Conservation (phyloP, 2,888 invertebrate species). For the Chrysodeixis includens region DNA sequence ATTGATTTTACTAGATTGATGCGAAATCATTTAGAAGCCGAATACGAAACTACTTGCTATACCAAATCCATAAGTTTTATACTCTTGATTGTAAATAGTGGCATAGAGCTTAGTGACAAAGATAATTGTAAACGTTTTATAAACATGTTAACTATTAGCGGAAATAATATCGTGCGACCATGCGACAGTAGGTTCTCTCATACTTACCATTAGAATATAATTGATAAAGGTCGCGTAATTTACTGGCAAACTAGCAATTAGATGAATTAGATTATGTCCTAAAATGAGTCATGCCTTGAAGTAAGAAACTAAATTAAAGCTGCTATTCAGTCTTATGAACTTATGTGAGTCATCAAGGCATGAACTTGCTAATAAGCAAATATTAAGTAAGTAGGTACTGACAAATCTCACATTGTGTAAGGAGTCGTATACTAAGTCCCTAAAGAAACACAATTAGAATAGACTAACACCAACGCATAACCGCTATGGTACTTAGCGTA, state of each 20-base stretch:
- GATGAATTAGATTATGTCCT: slow-evolving; percentile 1
- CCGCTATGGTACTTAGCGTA: too few species aligned
- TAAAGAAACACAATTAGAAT: too few species aligned
- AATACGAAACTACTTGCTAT: too few species aligned
- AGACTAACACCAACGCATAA: too few species aligned
- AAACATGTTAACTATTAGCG: neutral
- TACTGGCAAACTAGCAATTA: neutral
- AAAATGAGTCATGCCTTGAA: slow-evolving; percentile 1
- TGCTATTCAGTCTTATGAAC: neutral
- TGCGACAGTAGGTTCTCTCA: neutral
- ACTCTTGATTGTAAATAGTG: too few species aligned
- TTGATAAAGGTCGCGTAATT: neutral
- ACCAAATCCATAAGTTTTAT: too few species aligned
- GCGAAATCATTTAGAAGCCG: too few species aligned
- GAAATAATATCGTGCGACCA: neutral
- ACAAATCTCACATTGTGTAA: too few species aligned
- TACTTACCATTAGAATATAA: neutral
- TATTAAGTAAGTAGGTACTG: neutral
- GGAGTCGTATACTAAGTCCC: too few species aligned
- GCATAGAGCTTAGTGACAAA: too few species aligned
- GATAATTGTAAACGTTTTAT: neutral
- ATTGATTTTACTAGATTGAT: too few species aligned
- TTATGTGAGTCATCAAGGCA: neutral
- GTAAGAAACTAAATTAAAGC: neutral
- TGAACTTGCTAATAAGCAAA: neutral